Percentiles rank a stretch among this genome's conserved stretches.
Conservation (phyloP, 2,888 invertebrate genomes). For the Drosophila lacicola region DNA sequence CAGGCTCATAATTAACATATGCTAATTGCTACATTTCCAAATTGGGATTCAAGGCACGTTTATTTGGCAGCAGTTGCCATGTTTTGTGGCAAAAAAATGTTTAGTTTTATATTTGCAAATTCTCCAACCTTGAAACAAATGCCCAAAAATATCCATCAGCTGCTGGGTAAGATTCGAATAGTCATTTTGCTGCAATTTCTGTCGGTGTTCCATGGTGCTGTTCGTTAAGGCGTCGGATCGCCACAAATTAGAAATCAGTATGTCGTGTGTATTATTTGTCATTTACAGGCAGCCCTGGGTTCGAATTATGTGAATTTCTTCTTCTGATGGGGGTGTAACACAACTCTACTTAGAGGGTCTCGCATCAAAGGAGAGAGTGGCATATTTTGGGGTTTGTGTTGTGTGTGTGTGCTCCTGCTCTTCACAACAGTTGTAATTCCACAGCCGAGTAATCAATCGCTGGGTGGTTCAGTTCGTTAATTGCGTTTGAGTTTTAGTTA, state of each 20-base stretch:
- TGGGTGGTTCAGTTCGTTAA: no score
- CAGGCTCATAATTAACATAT: background rate
- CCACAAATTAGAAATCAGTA: constrained; percentile 3
- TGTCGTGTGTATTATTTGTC: no score
- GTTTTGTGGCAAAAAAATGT: background rate
- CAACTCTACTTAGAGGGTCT: no score
- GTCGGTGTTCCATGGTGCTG: background rate
- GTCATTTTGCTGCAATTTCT: background rate
- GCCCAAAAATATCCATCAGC: background rate
- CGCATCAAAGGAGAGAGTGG: no score
- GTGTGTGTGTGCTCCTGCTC: no score
- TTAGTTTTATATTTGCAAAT: constrained; percentile 10
- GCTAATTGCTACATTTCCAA: background rate
- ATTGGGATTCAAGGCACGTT: constrained; percentile 17
- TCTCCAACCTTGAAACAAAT: constrained; percentile 9
- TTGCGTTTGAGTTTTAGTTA: no score
- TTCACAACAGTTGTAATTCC: no score
- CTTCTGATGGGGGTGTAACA: no score
- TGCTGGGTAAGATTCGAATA: constrained; percentile 1
- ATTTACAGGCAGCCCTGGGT: no score
- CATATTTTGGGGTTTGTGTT: no score
- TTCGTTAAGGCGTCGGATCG: background rate
- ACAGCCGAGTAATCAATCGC: no score
- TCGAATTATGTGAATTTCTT: no score
- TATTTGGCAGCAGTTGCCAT: background rate